A percentile compares a stretch with the other conserved stretches of the same genome.
Evolutionary conservation across 1,140 invertebrate species (phyloP).

Genomic region (Triops longicaudatus): DNA sequence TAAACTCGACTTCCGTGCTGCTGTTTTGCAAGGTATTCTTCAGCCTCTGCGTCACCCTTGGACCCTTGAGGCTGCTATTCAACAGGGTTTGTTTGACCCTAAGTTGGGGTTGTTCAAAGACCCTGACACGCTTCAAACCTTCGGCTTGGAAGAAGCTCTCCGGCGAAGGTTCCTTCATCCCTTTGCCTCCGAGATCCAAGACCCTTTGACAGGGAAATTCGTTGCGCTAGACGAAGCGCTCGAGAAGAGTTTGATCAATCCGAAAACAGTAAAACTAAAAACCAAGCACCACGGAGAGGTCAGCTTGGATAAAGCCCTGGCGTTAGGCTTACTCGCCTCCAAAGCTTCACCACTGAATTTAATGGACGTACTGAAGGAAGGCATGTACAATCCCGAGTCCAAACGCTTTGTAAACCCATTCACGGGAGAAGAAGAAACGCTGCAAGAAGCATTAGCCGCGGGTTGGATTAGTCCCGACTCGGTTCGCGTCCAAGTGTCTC

Average conservation of each 20-base stretch:
- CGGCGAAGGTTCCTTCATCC: conserved; percentile 69
- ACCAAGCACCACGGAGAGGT: conserved; percentile 53
- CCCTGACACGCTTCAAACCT: conserved; percentile 54
- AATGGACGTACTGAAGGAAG: conserved; percentile 64
- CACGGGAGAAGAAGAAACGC: conserved; percentile 59
- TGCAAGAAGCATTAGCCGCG: conserved; percentile 59
- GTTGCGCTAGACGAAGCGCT: conserved; percentile 41
- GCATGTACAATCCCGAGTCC: conserved; percentile 64
- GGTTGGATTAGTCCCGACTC: conserved; percentile 61
- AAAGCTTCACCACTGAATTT: conserved; percentile 58
- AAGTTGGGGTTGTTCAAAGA: conserved; percentile 62
- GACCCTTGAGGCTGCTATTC: conserved; percentile 63
- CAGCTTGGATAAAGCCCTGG: conserved; percentile 56
- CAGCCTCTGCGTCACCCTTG: conserved; percentile 57
- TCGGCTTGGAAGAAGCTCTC: conserved; percentile 65
- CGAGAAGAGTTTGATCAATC: conserved; percentile 38
- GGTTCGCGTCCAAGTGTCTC: conserved; percentile 63
- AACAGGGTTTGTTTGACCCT: conserved; percentile 59
- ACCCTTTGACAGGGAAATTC: conserved; percentile 58
- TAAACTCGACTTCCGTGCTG: conserved; percentile 57
- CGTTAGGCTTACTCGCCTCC: conserved; percentile 58
- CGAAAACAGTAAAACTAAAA: conserved; percentile 40
- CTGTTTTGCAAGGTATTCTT: conserved; percentile 60
- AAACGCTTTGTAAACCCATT: conserved; percentile 72
- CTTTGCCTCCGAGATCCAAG: conserved; percentile 70